A percentile compares a stretch with the other conserved stretches of the same genome.
Conservation (phyloP, 2,113 vertebrate species). For the Oncorhynchus nerka region DNA sequence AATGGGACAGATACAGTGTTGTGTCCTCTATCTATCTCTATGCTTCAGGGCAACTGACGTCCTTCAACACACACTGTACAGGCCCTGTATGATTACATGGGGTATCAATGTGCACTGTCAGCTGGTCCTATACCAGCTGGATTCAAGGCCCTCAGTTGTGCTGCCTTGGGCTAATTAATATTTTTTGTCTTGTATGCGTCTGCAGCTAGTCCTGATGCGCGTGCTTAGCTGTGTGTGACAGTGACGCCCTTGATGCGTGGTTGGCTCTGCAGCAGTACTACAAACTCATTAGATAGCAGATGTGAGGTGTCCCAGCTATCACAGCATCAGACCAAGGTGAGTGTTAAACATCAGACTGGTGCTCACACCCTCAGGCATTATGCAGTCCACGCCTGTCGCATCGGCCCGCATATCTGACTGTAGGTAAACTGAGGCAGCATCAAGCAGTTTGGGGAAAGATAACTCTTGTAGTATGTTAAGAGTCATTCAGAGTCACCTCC, state of each 20-base stretch:
- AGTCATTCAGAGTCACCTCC: conserved; percentile 48
- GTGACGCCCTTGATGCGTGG: conserved; percentile 51
- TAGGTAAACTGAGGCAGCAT: conserved; percentile 30
- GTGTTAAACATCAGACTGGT: conserved; percentile 61
- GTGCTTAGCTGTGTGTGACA: no score
- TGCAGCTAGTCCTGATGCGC: no score
- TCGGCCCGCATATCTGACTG: conserved; percentile 30
- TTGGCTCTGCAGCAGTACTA: conserved; percentile 31
- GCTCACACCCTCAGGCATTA: conserved; percentile 50
- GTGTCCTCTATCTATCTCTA: no score
- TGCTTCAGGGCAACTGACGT: conserved; percentile 24
- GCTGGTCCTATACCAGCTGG: no score
- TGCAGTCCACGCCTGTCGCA: conserved; percentile 41
- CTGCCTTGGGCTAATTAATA: no score
- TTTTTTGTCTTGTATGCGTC: no score
- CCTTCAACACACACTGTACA: conserved; percentile 24
- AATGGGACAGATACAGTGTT: no score
- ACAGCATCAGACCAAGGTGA: conserved; percentile 50
- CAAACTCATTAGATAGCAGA: conserved; percentile 57
- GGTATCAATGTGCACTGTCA: no score
- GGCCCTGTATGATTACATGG: conserved; percentile 2
- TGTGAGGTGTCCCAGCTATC: conserved; percentile 50
- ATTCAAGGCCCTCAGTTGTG: no score
- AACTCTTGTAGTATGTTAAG: conserved; percentile 22
- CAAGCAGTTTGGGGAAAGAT: conserved; percentile 42